Percentiles rank a stretch among this genome's conserved stretches.
Evolutionary conservation across 2,113 vertebrate species (phyloP).

Genomic region (Neoarius graeffei): DNA sequence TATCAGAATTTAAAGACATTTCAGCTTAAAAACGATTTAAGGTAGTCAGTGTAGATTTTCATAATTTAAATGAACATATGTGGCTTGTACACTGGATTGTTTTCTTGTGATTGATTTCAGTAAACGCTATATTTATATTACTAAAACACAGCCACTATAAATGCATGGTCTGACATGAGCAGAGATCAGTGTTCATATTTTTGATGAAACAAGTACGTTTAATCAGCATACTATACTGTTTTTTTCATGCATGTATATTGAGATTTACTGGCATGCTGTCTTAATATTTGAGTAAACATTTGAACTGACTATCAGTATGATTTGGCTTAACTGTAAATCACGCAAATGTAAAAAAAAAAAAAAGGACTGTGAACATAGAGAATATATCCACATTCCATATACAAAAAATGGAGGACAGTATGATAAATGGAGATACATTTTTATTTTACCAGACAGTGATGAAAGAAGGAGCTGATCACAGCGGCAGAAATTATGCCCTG

Average conservation of each 20-base stretch:
- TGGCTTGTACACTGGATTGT: not conserved
- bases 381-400: not conserved
- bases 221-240: not conserved
- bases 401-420: not conserved
- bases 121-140: not conserved
- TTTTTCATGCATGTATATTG: not conserved
- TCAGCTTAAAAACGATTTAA: not conserved
- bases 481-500: not conserved
- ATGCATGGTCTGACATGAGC: not conserved
- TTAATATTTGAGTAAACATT: not conserved
- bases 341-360: not conserved
- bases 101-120: not conserved
- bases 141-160: not conserved
- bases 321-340: not conserved
- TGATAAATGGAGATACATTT: not conserved
- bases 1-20: not conserved
- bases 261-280: not conserved
- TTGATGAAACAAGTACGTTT: not conserved
- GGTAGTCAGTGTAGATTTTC: not conserved
- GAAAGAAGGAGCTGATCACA: not conserved
- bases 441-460: not conserved
- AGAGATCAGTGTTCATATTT: not conserved
- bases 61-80: not conserved
- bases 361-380: not conserved
- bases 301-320: not conserved